Base-by-base conservation (phyloP, 2,113 vertebrate species). In the Symphodus melops region DNA sequence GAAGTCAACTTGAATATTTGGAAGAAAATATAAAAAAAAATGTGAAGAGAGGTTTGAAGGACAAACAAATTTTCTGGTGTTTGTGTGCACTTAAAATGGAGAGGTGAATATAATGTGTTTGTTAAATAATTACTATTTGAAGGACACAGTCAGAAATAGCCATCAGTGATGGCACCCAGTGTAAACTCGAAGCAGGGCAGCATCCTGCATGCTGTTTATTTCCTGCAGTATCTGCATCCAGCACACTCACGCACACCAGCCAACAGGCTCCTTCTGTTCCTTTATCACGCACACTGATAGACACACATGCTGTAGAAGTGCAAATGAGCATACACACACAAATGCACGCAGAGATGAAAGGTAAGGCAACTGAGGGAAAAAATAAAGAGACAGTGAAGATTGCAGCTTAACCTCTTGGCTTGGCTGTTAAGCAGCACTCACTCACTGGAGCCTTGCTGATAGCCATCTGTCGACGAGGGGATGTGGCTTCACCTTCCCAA, bases 211-310 rank as follows among this genome's bases (percentile, higher is more conserved):
- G 84, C 71, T 75, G 70, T 90, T 89, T 86, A 89, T 86, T 91
- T 89, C 85, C 78, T 86, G 81, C 88, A 79, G 86, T 91, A 92
- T 92, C 91, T 87, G 87, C 88, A 83, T 91, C 78, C 77, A 88
- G 89, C 90, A 92, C 86, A 86, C 87, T 83, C 63, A 53, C 37
- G 4, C 79, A 4, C 33, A 83, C 17, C 86, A 87, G 90, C 89
- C 88, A 88, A 86, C 79, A 76, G 84, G 49, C 89, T 91, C 87
- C 91, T 88, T 92, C 91, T 92, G 91, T 82, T 90, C 81, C 84
- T 91, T 91, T 89, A 92, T 92, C 88, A 86, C 63, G 37, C 84
- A 81, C 75, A 28, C 79, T 62, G 84, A 86, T 86, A 83, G 81
- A 41, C 39, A 84, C 83, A 82, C 86, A 83, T 16, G 48, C 55